A percentile compares a stretch with the other conserved stretches of the same genome.
Conservation (phyloP, 1,140 invertebrate genomes). For the Drosophila lacteicornis region DNA sequence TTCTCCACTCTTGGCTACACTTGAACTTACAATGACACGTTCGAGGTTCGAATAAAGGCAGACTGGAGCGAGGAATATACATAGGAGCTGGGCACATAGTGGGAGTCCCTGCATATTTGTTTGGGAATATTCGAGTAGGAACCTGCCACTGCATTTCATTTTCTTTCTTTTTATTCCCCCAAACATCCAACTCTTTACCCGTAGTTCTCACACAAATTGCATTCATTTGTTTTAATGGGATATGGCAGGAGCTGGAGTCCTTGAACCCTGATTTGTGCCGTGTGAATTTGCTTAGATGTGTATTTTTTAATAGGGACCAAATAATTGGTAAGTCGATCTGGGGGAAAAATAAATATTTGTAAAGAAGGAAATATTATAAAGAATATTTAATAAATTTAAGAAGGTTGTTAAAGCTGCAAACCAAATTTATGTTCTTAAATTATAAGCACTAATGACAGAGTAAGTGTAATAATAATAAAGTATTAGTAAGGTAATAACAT, state of each 20-base stretch:
- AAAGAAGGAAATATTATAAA: neutral
- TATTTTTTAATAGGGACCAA: slow-evolving; percentile 10
- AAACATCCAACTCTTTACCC: slow-evolving; percentile 15
- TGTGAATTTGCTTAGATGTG: slow-evolving; percentile 2
- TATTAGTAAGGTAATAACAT: slow-evolving; percentile 9
- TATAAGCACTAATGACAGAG: neutral
- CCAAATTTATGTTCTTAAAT: neutral
- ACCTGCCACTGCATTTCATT: slow-evolving; percentile 40
- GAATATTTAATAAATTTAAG: no score
- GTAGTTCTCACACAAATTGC: slow-evolving; percentile 62
- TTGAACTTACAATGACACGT: slow-evolving; percentile 83
- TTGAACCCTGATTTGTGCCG: slow-evolving; percentile 10
- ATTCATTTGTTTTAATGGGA: slow-evolving; percentile 78
- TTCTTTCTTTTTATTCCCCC: slow-evolving; percentile 7
- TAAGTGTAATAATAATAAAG: slow-evolving; percentile 3
- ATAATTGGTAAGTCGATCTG: slow-evolving; percentile 4
- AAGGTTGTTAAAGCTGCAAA: neutral
- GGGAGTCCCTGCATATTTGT: slow-evolving; percentile 66
- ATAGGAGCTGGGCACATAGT: neutral
- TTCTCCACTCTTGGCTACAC: slow-evolving; percentile 63
- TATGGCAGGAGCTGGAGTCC: slow-evolving; percentile 4
- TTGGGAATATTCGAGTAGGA: slow-evolving; percentile 51
- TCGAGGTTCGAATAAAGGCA: slow-evolving; percentile 56
- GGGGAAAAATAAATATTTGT: slow-evolving; percentile 12
- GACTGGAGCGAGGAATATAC: neutral